Evolutionary conservation across 2,113 vertebrate species (phyloP).

Genomic region (Onychorhynchus coronatus): DNA sequence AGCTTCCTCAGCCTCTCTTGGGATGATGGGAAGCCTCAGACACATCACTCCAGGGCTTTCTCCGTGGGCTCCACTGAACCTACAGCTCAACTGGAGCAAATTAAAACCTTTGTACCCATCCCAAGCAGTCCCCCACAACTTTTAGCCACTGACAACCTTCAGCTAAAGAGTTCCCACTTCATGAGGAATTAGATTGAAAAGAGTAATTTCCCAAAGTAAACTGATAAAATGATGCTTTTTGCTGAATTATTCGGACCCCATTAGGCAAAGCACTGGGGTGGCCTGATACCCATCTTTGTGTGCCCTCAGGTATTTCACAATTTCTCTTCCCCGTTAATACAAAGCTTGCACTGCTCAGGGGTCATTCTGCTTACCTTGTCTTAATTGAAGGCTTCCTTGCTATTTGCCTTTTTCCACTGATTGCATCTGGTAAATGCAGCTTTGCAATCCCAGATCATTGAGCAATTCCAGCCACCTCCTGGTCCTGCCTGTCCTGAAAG

Average conservation of each 20-base stretch:
- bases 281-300: background rate
- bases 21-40: background rate
- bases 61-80: no score
- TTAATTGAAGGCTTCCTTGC: background rate
- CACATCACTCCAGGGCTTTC: accelerated
- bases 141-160: background rate
- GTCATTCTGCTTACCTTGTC: background rate
- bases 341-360: background rate
- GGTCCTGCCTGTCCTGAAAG: background rate
- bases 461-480: background rate
- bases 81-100: background rate
- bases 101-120: background rate
- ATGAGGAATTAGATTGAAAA: background rate
- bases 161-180: background rate
- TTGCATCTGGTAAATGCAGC: background rate
- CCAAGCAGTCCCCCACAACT: background rate
- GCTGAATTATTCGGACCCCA: background rate
- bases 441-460: background rate
- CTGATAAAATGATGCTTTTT: background rate
- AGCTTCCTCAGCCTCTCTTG: background rate
- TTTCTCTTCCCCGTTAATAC: background rate
- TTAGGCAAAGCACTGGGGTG: background rate
- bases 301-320: background rate
- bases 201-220: background rate
- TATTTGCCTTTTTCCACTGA: background rate